Conservation (phyloP, 1,140 invertebrate species). For the Ephestia elutella region DNA sequence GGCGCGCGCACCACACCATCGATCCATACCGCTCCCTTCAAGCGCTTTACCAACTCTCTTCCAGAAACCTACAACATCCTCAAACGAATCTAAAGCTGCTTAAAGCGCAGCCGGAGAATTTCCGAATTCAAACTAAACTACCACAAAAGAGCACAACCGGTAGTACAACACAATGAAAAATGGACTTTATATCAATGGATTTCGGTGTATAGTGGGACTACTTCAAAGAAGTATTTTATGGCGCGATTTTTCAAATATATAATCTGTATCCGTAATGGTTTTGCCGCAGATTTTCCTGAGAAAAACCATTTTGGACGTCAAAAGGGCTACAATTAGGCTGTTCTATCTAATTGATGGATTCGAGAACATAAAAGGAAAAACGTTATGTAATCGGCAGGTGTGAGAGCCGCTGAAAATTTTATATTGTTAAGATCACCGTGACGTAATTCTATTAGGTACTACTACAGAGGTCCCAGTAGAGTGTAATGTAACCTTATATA, state of each 20-base stretch:
- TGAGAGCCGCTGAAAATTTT: neutral
- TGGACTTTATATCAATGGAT: constrained; percentile 1
- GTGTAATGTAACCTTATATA: no score
- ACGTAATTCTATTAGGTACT: no score
- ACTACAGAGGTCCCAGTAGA: no score
- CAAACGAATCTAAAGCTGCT: constrained; percentile 26
- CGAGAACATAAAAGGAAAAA: neutral
- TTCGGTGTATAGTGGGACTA: constrained; percentile 8
- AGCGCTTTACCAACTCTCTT: constrained; percentile 47
- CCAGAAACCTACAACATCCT: constrained; percentile 13
- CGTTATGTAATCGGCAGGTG: neutral
- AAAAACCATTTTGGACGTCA: constrained; percentile 14
- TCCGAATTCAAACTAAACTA: constrained; percentile 20
- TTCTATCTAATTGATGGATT: constrained; percentile 13
- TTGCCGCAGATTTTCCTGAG: constrained; percentile 16
- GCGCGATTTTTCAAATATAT: constrained; percentile 9
- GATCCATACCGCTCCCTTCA: constrained; percentile 36
- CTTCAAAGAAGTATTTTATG: neutral
- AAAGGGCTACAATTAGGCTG: constrained; percentile 12
- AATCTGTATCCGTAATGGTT: constrained; percentile 17
- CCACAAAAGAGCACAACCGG: constrained; percentile 30
- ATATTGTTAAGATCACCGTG: no score
- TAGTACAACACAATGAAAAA: constrained; percentile 8
- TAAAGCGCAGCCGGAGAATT: constrained; percentile 44
- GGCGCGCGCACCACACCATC: constrained; percentile 59